These are phyloP conservation scores for Argyresthia goedartella DNA, from an alignment of 2,888 invertebrate genomes.

Conservation along the genomic window DNA sequence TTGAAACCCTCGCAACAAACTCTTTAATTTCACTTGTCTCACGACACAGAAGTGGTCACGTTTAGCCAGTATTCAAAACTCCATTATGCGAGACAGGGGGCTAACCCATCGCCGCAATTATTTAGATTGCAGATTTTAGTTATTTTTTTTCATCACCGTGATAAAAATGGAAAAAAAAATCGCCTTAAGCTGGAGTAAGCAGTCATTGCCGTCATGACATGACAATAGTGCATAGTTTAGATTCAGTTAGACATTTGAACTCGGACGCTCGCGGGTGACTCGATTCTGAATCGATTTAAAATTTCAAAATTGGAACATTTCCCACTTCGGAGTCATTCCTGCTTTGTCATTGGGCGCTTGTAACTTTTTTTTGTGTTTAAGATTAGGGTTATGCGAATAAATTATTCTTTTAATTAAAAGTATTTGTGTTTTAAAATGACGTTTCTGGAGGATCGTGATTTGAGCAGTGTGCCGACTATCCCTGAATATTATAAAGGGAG, in stretches of 20 bases:
- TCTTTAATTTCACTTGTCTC: too few relatives aligned
- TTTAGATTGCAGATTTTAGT: too few relatives aligned
- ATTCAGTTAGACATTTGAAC: neutral
- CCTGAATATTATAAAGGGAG: slow-evolving; percentile 77
- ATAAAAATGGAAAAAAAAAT: neutral
- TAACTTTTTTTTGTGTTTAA: too few relatives aligned
- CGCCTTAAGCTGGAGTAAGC: slow-evolving; percentile 1
- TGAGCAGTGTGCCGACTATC: slow-evolving; percentile 42
- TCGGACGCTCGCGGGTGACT: neutral
- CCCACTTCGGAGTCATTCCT: neutral
- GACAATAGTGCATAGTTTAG: neutral
- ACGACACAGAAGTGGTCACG: too few relatives aligned
- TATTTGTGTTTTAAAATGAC: slow-evolving; percentile 15
- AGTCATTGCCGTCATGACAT: slow-evolving; percentile 2
- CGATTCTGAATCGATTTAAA: neutral
- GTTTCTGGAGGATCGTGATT: slow-evolving; percentile 35
- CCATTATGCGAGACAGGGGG: too few relatives aligned
- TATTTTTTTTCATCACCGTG: too few relatives aligned
- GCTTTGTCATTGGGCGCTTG: neutral
- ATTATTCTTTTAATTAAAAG: neutral
- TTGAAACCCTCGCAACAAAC: too few relatives aligned
- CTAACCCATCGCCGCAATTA: too few relatives aligned
- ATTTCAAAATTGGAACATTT: neutral
- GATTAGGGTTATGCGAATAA: neutral
- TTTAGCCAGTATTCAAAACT: too few relatives aligned